Base-by-base conservation (phyloP, 1,140 invertebrate genomes). In the Plodia interpunctella region DNA sequence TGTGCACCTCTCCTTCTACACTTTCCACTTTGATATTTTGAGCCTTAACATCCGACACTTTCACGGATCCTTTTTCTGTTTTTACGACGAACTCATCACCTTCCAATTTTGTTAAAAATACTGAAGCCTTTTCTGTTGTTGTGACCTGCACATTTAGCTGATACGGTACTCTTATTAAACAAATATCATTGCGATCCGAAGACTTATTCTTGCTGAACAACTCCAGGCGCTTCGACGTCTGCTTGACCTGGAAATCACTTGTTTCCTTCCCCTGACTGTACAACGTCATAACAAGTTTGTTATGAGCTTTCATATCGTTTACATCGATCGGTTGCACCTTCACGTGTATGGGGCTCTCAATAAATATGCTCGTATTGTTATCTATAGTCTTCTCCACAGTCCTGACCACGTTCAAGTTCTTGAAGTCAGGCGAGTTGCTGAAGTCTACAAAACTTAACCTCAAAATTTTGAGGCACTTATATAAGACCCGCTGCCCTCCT, bases 321-420 rank as follows among this genome's bases (percentile, higher is more conserved):
- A 88, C 82, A 62, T 90, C 87, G 30, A 90, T 85, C 0, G 90
- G 88, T 49, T 77, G 76, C 17, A 90, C 78, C 56, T 86, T 88
- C 13, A 90, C 88, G 70, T 90, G 87, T 71, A 90, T 90, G 25
- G 90, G 90, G 54, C 88, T 90, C 56, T 90, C 88, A 18, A 90
- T 82, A 56, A 89, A 90, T 58, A 90, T 89, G 55, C 79, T 88
- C 6, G 90, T 87, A 57, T 81, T 88, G 17, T 76, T 83, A 59
- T 90, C 90, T 56, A 90, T 84, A 13, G 80, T 86, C 70, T 90
- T 90, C 65, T 90, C 88, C 17, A 90, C 87, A 3, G 90, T 90
- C 59, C 87, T 80, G 8, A 90, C 80, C 13, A 88, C 62, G 61
- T 86, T 88, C 64, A 90, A 75, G 18, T 86, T 90, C 66, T 89